Evolutionary conservation across 1,140 invertebrate genomes (phyloP), one percentile per base, ranked within the genome.

Genomic region (Achroia grisella): DNA sequence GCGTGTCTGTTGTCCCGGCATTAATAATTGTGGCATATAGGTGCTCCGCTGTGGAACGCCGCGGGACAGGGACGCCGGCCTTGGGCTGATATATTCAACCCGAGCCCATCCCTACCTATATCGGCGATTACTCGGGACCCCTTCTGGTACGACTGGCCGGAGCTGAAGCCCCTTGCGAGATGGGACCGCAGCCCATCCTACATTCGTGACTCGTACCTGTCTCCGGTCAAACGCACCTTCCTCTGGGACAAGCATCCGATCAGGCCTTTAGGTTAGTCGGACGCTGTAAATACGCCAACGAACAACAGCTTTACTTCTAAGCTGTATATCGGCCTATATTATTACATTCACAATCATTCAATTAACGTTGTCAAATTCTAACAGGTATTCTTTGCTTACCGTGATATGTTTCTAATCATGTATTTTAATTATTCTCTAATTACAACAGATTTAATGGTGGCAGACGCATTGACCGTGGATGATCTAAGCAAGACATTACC

Each of bases 211-310:
- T 94, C 93, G 64, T 96, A 94, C 87, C 90, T 95, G 69, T 95
- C 93, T 60, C 94, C 94, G 39, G 89, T 95, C 71, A 95, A 95
- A 89, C 92, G 93, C 83, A 92, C 91, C 84, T 95, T 94, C 87
- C 89, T 95, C 59, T 95, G 94, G 94, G 92, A 92, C 75, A 91
- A 93, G 86, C 94, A 96, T 84, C 94, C 94, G 70, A 90, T 94
- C 80, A 92, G 94, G 87, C 93, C 95, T 76, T 93, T 94, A 83
- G 94, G 86, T 87, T 81, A 86, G 80, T 85, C 62, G 48, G 50
- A 46, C 52, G 69, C 74, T 78, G 66, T 76, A 74, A 46, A 75
- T 77, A 67, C 13, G 58, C 59, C 48, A 61, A 50, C 42, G 54
- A 45, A 39, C 43, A 44, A 52, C 70, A 55, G 61, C 57, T 62